Percentiles rank a stretch among this genome's conserved stretches.
Evolutionary conservation across 2,797 vertebrate genomes (phyloP).

Genomic region (Chloroceryle amazona): DNA sequence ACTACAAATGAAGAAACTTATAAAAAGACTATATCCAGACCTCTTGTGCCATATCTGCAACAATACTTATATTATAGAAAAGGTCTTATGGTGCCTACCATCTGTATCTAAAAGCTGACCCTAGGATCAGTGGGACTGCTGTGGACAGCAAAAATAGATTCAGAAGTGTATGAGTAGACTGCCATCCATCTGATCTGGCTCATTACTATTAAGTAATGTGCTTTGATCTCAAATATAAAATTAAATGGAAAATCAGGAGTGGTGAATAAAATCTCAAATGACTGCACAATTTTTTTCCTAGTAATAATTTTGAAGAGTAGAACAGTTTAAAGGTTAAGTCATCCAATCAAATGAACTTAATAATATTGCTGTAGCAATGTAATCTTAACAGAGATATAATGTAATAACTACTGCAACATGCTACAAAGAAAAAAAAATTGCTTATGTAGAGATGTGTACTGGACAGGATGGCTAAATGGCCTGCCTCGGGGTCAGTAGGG

Average conservation of each 20-base stretch:
- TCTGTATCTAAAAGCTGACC: neutral
- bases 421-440: neutral
- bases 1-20: neutral
- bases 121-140: neutral
- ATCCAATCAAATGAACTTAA: neutral
- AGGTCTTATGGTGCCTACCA: neutral
- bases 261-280: neutral
- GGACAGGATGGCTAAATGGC: neutral
- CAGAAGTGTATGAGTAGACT: neutral
- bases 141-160: neutral
- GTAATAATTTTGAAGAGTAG: neutral
- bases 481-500: neutral
- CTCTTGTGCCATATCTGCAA: neutral
- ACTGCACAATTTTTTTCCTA: neutral
- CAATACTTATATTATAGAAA: neutral
- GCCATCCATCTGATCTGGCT: neutral
- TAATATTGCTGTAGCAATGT: neutral
- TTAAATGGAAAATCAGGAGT: neutral
- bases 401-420: neutral
- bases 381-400: neutral
- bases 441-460: too few species aligned
- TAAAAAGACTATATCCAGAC: neutral
- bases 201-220: neutral
- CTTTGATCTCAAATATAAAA: conserved; percentile 3
- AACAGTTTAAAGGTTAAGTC: neutral